Base-by-base conservation (phyloP, 2,113 vertebrate species). In the Zeus faber region DNA sequence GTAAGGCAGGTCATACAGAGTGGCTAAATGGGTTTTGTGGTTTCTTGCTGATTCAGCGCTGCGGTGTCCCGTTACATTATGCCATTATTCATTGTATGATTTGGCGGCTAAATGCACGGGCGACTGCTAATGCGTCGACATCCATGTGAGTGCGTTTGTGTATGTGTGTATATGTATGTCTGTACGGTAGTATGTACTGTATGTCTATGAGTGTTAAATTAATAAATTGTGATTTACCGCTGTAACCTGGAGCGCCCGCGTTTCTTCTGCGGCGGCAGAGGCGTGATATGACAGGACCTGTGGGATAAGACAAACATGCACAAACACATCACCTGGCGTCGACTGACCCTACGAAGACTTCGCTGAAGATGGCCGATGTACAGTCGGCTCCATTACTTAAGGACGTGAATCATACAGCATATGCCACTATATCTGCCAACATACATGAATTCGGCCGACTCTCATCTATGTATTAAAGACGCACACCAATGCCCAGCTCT, bases 231-330 rank as follows among this genome's bases (percentile, higher is more conserved):
- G 59, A 88, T 88, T 96, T 95, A 95, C 94, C 92, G 87, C 89
- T 72, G 93, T 91, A 90, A 97, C 91, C 89, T 98, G 95, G 67
- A 99, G 93, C 81, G 93, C 92, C 82, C 80, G 85, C 0, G 93
- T 92, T 79, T 98, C 97, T 54, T 98, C 96, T 72, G 96, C 94
- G 4, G 91, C 88, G 22, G 97, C 95, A 1, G 93, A 93, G 31
- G 95, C 95, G 0, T 98, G 97, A 62, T 99, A 99, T 0, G 97
- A 98, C 52, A 99, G 92, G 49, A 99, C 94, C 97, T 98, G 47
- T 11, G 0, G 22, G 48, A 45, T 48, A 54, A 68, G 60, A 18
- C 56, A 39, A 16, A 69, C 11, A 39, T 8, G 4, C 18, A 44
- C 41, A 22, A 17, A 10, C 54, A 64, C 57, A 44, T n/a, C n/a